Base-by-base conservation (phyloP, 2,888 invertebrate species). In the Busseola fusca region DNA sequence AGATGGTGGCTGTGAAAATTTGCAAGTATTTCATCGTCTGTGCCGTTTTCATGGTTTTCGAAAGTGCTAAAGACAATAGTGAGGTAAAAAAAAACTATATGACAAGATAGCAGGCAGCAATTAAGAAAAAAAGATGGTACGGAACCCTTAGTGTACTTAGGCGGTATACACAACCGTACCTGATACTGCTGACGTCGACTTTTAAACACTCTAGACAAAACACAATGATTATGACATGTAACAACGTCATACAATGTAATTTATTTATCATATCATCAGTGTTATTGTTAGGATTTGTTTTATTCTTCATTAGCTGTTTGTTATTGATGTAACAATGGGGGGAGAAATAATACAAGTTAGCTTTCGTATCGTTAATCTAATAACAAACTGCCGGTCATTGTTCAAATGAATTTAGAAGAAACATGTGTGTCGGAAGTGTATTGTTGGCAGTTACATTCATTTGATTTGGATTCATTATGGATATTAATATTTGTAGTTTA, bases 351-450 rank as follows among this genome's bases (percentile, higher is more conserved):
- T 72, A 75, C 67, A 79, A 45, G 9, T 16, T 60, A n/a, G 45
- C 34, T 34, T 48, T 57, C 56, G 66, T 64, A 18, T 65, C 34
- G 59, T 60, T 71, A 21, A 72, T 59, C 72, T 56, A 65, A 82
- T 68, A 80, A 83, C 72, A 81, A 69, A 10, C 1, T n/a, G 10
- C 16, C 10, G n/a, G 6, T 69, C 75, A 81, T 77, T 85, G 64
- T 77, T 60, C 67, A 21, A 45, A 54, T 30, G 72, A 9, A 60
- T 50, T 56, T 27, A 54, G 12, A 45, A 30, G 16, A 76, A 83
- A 66, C 81, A 78, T 85, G 83, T 81, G 78, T 72, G 52, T 0
- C 18, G 34, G 37, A 54, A 30, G 21, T 21, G 14, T 78, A 34
- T 27, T 42, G 4, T 45, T 58, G 34, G 30, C 18, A 34, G 59